Evolutionary conservation across 2,113 vertebrate species (phyloP).

Genomic region (Podocnemis expansa): DNA sequence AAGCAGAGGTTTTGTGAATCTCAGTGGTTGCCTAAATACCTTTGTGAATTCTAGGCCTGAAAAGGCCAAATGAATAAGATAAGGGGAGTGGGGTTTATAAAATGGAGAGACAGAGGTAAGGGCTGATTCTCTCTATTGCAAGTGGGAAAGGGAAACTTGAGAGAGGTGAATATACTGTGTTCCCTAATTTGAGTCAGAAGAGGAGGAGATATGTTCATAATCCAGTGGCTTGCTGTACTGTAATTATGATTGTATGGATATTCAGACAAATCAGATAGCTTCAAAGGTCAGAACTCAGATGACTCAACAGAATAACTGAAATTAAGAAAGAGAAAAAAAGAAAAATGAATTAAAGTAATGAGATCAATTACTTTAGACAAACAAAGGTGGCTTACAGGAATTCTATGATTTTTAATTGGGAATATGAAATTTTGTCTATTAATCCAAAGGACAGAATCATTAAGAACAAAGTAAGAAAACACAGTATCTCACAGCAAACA

Average conservation of each 20-base stretch:
- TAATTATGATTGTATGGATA: not conserved
- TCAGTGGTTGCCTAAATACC: not conserved
- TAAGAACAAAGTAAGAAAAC: not conserved
- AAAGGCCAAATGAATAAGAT: not conserved
- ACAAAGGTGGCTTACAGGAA: not conserved
- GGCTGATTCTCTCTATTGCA: not conserved
- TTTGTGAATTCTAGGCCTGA: not conserved
- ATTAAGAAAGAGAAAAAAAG: not conserved
- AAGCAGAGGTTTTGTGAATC: too few species aligned
- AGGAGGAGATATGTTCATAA: not conserved
- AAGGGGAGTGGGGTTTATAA: not conserved
- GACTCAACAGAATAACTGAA: not conserved
- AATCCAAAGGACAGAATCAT: not conserved
- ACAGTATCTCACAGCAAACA: not conserved
- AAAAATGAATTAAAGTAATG: not conserved
- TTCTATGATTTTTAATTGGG: not conserved
- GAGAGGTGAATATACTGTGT: not conserved
- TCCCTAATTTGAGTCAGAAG: not conserved
- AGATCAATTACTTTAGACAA: not conserved
- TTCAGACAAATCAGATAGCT: not conserved
- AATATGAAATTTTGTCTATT: not conserved
- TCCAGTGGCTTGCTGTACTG: not conserved
- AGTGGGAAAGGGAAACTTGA: not conserved
- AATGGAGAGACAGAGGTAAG: not conserved
- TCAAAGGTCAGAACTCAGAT: not conserved